Evolutionary conservation across 1,140 invertebrate genomes (phyloP).

Genomic region (Diachasma alloeum): DNA sequence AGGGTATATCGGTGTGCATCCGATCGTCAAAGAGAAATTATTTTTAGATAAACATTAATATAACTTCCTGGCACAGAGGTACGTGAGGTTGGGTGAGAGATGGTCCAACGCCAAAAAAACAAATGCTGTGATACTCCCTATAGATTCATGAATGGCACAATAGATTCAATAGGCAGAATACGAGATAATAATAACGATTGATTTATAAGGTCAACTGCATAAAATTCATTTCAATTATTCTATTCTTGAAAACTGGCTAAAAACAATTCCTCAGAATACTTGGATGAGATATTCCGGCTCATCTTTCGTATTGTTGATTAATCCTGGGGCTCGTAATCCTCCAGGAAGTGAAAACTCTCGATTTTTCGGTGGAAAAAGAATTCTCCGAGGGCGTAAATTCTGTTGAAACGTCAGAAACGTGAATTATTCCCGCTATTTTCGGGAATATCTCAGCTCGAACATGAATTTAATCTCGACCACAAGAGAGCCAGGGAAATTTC

Average conservation of each 20-base stretch:
- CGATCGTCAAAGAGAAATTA: constrained; percentile 2
- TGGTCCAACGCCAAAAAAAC: constrained; percentile 21
- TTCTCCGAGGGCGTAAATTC: too few relatives aligned
- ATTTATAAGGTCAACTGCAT: not conserved
- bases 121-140: not conserved
- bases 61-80: constrained; percentile 18
- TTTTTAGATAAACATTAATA: constrained; percentile 28
- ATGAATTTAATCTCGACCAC: too few relatives aligned
- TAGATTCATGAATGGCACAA: not conserved
- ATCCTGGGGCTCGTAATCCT: too few relatives aligned
- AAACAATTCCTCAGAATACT: too few relatives aligned
- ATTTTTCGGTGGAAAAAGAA: too few relatives aligned
- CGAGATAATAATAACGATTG: not conserved
- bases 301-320: too few relatives aligned
- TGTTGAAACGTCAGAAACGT: too few relatives aligned
- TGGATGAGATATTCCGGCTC: too few relatives aligned
- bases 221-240: not conserved
- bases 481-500: too few relatives aligned
- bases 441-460: too few relatives aligned
- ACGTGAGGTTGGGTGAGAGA: constrained; percentile 8
- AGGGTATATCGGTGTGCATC: constrained; percentile 5
- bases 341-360: too few relatives aligned
- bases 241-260: not conserved
- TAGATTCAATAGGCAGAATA: not conserved
- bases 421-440: too few relatives aligned